Evolutionary conservation across 37 sponge, comb jelly and placozoan species (phyloP).

Genomic region (Bolinopsis microptera): DNA sequence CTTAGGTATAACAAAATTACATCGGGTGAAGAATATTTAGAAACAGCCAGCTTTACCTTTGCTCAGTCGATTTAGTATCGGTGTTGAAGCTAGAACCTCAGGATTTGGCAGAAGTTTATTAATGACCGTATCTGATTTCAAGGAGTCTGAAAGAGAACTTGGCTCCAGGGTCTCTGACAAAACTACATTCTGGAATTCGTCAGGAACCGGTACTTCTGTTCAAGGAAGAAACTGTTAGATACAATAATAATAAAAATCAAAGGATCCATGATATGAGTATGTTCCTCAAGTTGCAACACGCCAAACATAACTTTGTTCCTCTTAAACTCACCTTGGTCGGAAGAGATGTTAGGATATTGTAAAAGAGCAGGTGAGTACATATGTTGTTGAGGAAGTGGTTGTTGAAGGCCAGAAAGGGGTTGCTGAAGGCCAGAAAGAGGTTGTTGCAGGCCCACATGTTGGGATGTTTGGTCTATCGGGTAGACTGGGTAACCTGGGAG

Average conservation of each 20-base stretch:
- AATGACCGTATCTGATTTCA: not conserved
- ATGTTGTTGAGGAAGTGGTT: not conserved
- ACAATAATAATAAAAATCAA: no score
- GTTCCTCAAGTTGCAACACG: no score
- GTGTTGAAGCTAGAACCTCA: not conserved
- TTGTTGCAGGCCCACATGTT: not conserved
- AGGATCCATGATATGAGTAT: no score
- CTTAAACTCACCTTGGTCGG: not conserved
- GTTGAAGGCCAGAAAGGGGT: not conserved
- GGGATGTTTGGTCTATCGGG: no score
- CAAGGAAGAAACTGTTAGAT: no score
- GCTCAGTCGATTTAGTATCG: not conserved
- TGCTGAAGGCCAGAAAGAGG: not conserved
- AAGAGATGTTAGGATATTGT: not conserved
- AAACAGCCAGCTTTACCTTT: no score
- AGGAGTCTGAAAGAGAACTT: not conserved
- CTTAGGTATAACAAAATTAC: no score
- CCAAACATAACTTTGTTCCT: no score
- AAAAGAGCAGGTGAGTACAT: not conserved
- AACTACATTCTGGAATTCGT: not conserved
- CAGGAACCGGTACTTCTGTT: not conserved
- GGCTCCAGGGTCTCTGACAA: not conserved
- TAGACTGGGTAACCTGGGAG: not conserved
- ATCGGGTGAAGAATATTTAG: no score
- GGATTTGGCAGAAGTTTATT: not conserved